Percentiles rank a stretch among this genome's conserved stretches.
phyloP scores from a whole-genome alignment of 2,797 vertebrate species.

The Silurus lanzhouensis region DNA sequence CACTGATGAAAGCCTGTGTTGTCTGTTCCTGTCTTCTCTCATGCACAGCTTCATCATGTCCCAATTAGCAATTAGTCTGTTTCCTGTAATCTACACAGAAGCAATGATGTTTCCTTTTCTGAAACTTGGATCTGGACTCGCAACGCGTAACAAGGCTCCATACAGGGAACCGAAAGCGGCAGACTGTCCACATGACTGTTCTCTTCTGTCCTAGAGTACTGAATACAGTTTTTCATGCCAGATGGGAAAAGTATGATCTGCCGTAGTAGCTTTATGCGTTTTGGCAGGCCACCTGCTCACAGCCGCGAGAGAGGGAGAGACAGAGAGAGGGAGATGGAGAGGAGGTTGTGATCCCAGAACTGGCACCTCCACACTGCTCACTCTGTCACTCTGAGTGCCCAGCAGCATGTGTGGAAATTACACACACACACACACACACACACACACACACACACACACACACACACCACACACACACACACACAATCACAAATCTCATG shows the following conservation, averaged over 20 bases:
- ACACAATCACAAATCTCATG: neutral
- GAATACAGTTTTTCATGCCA: slow-evolving; percentile 35
- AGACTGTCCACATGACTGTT: slow-evolving; percentile 15
- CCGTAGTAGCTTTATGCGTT: slow-evolving; percentile 37
- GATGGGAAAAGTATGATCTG: slow-evolving; percentile 30
- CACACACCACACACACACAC: neutral
- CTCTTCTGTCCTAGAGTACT: slow-evolving; percentile 11
- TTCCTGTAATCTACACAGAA: slow-evolving; percentile 1
- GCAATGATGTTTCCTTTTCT: neutral
- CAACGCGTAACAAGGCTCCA: neutral
- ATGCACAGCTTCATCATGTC: neutral
- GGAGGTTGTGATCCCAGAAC: slow-evolving; percentile 19
- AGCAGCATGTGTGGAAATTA: slow-evolving; percentile 25
- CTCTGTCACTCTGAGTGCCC: slow-evolving; percentile 17
- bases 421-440: neutral
- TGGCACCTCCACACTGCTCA: slow-evolving; percentile 29
- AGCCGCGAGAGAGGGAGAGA: slow-evolving; percentile 12
- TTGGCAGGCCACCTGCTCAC: slow-evolving; percentile 46
- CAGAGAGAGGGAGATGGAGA: neutral
- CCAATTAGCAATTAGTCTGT: slow-evolving; percentile 21
- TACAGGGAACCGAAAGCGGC: neutral
- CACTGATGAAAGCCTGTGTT: neutral
- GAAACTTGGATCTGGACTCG: neutral
- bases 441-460: neutral
- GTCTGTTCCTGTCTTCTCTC: neutral